A percentile compares a stretch with the other conserved stretches of the same genome.
Conservation (phyloP, 2,797 vertebrate genomes). For the Peromyscus nudipes region DNA sequence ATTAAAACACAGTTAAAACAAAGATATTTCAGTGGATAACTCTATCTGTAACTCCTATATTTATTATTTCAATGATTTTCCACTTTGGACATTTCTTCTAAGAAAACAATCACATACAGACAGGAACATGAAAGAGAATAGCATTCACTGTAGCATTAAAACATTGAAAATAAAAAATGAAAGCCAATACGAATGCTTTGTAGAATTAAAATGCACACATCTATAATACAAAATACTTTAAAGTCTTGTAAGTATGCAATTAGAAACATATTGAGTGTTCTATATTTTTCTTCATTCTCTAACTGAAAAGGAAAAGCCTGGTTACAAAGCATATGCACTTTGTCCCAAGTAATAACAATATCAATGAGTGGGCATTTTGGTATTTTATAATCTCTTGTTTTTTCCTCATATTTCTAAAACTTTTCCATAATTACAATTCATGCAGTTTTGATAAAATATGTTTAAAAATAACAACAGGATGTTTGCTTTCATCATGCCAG, state of each 20-base stretch:
- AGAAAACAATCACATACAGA: neutral
- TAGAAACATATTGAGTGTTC: neutral
- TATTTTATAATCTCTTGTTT: constrained; percentile 12
- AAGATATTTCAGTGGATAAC: neutral
- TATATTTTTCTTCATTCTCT: neutral
- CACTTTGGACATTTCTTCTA: neutral
- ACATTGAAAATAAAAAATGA: neutral
- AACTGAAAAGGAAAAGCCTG: neutral
- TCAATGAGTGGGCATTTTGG: neutral
- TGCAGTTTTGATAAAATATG: constrained; percentile 14
- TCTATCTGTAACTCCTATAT: neutral
- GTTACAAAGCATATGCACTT: neutral
- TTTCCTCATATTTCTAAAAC: neutral
- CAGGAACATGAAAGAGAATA: neutral
- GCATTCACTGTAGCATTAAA: neutral
- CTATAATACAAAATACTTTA: neutral
- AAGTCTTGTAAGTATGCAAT: constrained; percentile 7
- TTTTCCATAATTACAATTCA: neutral
- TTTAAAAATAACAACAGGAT: neutral
- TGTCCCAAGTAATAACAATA: neutral
- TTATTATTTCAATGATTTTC: neutral
- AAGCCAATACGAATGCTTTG: neutral
- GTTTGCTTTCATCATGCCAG: constrained; percentile 23
- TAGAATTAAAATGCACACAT: neutral
- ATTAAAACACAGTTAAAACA: constrained; percentile 12